Evolutionary conservation across 2,888 invertebrate species (phyloP), one percentile per base, ranked within the genome.

Genomic region (Drosophila demipolita): DNA sequence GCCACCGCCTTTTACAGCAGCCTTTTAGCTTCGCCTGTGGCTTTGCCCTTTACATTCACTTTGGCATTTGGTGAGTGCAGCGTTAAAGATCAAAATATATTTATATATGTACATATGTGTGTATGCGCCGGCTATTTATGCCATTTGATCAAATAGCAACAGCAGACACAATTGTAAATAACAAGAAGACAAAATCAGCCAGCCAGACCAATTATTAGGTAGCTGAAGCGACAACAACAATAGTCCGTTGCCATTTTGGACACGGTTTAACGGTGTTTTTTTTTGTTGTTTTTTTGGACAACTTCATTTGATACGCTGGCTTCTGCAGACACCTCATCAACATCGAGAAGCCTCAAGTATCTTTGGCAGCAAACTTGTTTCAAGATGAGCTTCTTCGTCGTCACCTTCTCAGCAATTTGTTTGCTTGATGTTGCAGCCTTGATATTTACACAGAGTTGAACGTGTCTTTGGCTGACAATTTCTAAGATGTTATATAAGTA

Each of bases 371-470:
- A 82, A 80, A 80, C 80, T 63, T 79, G 80, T 80, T 80, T 72
- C 26, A 17, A 45, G 15, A 48, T 38, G 72, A 72, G 77, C 76
- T 70, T 65, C 81, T 77, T 86, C 82, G 60, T 80, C 78, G 67
- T 85, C 84, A 77, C 89, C 84, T 83, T 74, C 82, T 77, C 73
- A 73, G 71, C 85, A 87, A 83, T 85, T 83, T 83, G 85, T 65
- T 78, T 58, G 69, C 61, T 45, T 36, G 62, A 5, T 59, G 62
- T 36, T 54, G 33, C 40, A 80, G 85, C 85, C 85, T 85, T 85
- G 85, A 85, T 89, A 85, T 85, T 85, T 89, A 89, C 89, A 89
- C 68, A 79, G 73, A 80, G 87, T 78, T 72, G 78, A 85, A 77
- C 77, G 49, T 55, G 62, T 75, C 45, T 63, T 26, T 49, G 67